Evolutionary conservation across 2,888 invertebrate species (phyloP).

Genomic region (Oligia fasciuncula): DNA sequence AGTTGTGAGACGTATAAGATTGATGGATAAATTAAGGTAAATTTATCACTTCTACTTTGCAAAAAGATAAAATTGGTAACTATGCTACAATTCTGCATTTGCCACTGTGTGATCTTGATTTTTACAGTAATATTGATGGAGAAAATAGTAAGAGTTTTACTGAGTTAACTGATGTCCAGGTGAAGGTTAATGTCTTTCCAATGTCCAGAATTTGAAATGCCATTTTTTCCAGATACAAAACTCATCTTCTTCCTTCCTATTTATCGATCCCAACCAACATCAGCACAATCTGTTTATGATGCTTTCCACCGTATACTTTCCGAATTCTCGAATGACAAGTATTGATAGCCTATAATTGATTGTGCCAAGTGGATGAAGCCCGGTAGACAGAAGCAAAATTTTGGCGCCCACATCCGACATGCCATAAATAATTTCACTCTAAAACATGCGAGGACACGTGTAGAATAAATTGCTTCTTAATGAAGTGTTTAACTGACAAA

Average conservation of each 20-base stretch:
- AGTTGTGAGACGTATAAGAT: constrained; percentile 22
- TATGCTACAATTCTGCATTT: neutral
- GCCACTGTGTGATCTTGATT: neutral
- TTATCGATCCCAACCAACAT: constrained; percentile 3
- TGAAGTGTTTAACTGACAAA: constrained; percentile 4
- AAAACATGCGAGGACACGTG: constrained; percentile 28
- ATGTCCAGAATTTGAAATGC: neutral
- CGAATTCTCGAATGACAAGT: constrained; percentile 48
- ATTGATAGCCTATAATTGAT: constrained; percentile 66
- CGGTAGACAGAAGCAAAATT: constrained; percentile 59
- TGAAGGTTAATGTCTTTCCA: neutral
- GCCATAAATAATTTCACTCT: constrained; percentile 50
- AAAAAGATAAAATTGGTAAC: neutral
- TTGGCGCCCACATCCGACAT: constrained; percentile 69
- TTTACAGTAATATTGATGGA: neutral
- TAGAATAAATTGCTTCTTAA: neutral
- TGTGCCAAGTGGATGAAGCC: constrained; percentile 67
- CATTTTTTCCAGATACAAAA: neutral
- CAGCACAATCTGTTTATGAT: constrained; percentile 19
- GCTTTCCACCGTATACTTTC: constrained; percentile 9
- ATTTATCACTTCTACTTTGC: neutral
- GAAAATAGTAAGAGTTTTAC: neutral
- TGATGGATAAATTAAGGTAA: constrained; percentile 19
- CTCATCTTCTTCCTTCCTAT: neutral
- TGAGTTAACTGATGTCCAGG: neutral